Percentiles rank a stretch among this genome's conserved stretches.
Evolutionary conservation across 2,113 vertebrate genomes (phyloP).

Genomic region (Sander lucioperca): DNA sequence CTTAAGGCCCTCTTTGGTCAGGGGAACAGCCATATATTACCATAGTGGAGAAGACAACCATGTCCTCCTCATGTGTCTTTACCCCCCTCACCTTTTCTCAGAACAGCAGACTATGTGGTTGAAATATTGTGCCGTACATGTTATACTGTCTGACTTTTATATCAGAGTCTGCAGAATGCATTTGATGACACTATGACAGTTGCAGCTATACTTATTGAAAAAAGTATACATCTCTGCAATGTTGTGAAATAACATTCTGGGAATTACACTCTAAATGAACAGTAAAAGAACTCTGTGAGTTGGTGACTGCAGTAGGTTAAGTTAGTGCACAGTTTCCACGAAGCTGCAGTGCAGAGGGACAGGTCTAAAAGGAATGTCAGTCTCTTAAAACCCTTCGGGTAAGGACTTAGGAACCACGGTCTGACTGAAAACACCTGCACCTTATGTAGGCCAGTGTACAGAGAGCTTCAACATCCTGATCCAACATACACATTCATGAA

Average conservation of each 20-base stretch:
- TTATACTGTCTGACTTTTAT: slow-evolving; percentile 45
- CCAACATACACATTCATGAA: slow-evolving; percentile 78
- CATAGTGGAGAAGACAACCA: slow-evolving; percentile 57
- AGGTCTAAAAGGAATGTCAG: slow-evolving; percentile 76
- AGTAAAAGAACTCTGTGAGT: slow-evolving; percentile 45
- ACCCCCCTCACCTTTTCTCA: slow-evolving; percentile 10
- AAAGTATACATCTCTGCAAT: slow-evolving; percentile 8
- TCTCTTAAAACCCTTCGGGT: slow-evolving; percentile 73
- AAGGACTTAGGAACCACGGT: slow-evolving; percentile 73
- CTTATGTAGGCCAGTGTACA: slow-evolving; percentile 62
- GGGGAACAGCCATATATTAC: slow-evolving; percentile 63
- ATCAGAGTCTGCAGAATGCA: slow-evolving; percentile 21
- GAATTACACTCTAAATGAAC: slow-evolving; percentile 29
- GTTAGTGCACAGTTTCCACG: slow-evolving; percentile 33
- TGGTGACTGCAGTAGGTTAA: slow-evolving; percentile 50
- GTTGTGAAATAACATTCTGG: slow-evolving; percentile 13
- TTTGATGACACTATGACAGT: slow-evolving; percentile 25
- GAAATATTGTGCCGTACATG: slow-evolving; percentile 36
- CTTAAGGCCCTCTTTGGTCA: slow-evolving; percentile 38
- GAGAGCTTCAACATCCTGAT: slow-evolving; percentile 66
- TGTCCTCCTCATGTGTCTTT: slow-evolving; percentile 52
- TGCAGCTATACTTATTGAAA: neutral
- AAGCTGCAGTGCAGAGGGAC: slow-evolving; percentile 55
- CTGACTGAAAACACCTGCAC: slow-evolving; percentile 82
- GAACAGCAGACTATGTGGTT: slow-evolving; percentile 37